Conservation (phyloP, 2,113 vertebrate species). For the Vulpes ferrilata region DNA sequence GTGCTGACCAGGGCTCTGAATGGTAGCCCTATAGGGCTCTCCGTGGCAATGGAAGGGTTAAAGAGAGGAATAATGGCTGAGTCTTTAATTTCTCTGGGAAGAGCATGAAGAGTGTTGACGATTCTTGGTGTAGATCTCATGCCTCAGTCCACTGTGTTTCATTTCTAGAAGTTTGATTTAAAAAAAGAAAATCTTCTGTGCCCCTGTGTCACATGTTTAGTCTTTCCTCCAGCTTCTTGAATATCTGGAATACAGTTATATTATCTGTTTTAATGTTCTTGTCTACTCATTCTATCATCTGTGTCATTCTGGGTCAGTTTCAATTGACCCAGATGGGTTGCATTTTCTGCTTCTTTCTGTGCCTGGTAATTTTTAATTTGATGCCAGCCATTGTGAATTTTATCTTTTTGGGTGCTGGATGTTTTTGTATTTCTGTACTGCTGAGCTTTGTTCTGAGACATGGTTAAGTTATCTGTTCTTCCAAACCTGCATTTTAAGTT, state of each 20-base stretch:
- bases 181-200: background rate
- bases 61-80: background rate
- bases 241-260: background rate
- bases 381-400: background rate
- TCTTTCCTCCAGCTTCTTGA: background rate
- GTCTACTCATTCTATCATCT: background rate
- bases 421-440: background rate
- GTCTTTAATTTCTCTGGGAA: background rate
- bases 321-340: background rate
- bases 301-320: constrained; percentile 21
- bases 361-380: constrained; percentile 38
- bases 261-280: background rate
- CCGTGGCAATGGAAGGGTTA: background rate
- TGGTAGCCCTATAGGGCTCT: background rate
- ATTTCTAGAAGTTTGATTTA: background rate
- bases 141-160: background rate
- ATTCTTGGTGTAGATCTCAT: background rate
- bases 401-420: background rate
- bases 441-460: background rate
- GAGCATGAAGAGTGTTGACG: background rate
- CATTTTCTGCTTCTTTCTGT: background rate
- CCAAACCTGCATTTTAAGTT: background rate
- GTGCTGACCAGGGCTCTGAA: background rate
- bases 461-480: background rate
- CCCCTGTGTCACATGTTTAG: background rate